These are phyloP conservation scores for Craniophora ligustri DNA, from an alignment of 2,888 invertebrate species.

Conservation along the genomic window DNA sequence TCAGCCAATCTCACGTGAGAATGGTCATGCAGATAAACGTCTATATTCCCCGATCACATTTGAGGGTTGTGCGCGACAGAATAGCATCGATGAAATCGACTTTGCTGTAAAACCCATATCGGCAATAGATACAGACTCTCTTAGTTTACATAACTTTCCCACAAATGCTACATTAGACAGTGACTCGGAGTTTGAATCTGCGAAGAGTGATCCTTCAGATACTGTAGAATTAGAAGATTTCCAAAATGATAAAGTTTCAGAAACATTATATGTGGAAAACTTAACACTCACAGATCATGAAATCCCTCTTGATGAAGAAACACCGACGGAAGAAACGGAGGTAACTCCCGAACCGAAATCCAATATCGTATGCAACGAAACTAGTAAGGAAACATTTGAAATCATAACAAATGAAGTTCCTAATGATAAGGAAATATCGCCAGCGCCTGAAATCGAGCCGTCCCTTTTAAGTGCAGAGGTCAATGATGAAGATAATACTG, in stretches of 20 bases:
- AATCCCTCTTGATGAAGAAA: constrained; percentile 68
- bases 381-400: constrained; percentile 62
- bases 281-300: constrained; percentile 73
- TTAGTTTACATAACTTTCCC: constrained; percentile 64
- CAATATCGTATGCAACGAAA: constrained; percentile 45
- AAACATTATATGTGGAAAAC: constrained; percentile 69
- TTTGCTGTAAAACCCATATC: constrained; percentile 60
- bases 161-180: constrained; percentile 73
- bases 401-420: constrained; percentile 75
- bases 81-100: constrained; percentile 80
- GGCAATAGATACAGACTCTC: constrained; percentile 60
- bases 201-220: constrained; percentile 83
- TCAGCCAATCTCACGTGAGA: constrained; percentile 80
- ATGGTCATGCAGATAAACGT: constrained; percentile 79
- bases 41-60: constrained; percentile 84
- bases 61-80: constrained; percentile 82
- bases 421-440: constrained; percentile 70
- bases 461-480: constrained; percentile 65
- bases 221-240: constrained; percentile 68
- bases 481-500: constrained; percentile 63
- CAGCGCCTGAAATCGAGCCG: constrained; percentile 70
- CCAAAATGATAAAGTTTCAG: constrained; percentile 63
- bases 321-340: constrained; percentile 53
- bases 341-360: constrained; percentile 47
- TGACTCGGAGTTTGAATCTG: constrained; percentile 85